Conservation (phyloP, 2,888 invertebrate genomes). For the Odontomyia ornata region DNA sequence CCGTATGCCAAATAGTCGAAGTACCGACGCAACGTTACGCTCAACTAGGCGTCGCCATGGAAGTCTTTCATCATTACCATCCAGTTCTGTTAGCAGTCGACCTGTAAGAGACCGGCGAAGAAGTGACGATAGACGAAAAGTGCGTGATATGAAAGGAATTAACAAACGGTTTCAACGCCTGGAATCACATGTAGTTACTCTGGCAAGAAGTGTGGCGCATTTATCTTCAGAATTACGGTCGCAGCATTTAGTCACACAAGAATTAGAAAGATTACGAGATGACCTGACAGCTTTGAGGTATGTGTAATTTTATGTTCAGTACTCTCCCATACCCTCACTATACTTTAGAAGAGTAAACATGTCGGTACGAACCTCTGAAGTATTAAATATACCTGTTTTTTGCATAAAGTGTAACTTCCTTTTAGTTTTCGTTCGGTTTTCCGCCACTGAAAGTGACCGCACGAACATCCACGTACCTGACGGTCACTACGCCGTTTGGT, state of each 20-base stretch:
- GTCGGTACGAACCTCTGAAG: too few relatives aligned
- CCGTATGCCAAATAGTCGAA: conserved; percentile 54
- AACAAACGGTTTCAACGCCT: conserved; percentile 87
- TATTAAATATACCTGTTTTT: too few relatives aligned
- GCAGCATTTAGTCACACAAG: conserved; percentile 88
- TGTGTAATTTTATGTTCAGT: too few relatives aligned
- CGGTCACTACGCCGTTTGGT: too few relatives aligned
- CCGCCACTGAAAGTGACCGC: too few relatives aligned
- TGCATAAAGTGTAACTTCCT: too few relatives aligned
- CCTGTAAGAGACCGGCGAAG: conserved; percentile 77
- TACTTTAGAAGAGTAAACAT: too few relatives aligned
- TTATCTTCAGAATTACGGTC: conserved; percentile 91
- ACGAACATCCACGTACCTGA: too few relatives aligned
- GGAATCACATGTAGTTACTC: conserved; percentile 90
- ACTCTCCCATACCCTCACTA: too few relatives aligned
- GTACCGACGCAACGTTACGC: conserved; percentile 50
- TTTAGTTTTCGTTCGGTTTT: too few relatives aligned
- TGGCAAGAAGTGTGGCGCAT: conserved; percentile 90
- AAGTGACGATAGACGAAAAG: conserved; percentile 78
- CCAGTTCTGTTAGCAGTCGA: conserved; percentile 82
- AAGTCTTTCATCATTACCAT: conserved; percentile 84
- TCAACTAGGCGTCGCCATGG: conserved; percentile 73
- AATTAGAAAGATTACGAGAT: conserved; percentile 85
- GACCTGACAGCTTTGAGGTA: conserved; percentile 72
- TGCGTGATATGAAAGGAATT: conserved; percentile 78